A percentile compares a stretch with the other conserved stretches of the same genome.
These are phyloP conservation scores for Protophormia terraenovae DNA, from an alignment of 2,888 invertebrate species.

Conservation along the genomic window DNA sequence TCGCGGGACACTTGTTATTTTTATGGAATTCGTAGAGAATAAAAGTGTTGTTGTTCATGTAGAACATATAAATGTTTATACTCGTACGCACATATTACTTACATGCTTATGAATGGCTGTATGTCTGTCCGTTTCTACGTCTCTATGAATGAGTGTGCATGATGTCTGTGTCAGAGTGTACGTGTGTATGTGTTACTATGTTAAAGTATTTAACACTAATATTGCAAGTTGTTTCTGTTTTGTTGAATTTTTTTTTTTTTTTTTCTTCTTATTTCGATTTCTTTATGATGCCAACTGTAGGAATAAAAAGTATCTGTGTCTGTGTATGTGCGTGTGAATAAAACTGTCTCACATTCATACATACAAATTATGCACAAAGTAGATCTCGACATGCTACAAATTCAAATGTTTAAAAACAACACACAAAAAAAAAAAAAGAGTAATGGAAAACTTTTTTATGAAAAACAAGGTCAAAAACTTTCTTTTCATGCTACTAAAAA, in stretches of 20 bases:
- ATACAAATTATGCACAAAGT: conserved; percentile 53
- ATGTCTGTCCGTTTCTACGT: not conserved
- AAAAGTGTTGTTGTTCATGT: conserved; percentile 35
- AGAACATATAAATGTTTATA: not conserved
- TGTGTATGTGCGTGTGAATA: not conserved
- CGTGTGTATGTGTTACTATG: not conserved
- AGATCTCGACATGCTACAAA: conserved; percentile 46
- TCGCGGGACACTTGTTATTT: conserved; percentile 50
- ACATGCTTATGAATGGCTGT: not conserved
- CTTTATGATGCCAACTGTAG: conserved; percentile 40
- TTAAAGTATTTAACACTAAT: conserved; percentile 56
- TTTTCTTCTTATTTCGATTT: conserved; percentile 40
- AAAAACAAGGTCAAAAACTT: conserved; percentile 68
- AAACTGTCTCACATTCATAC: conserved; percentile 1
- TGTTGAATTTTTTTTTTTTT: not conserved
- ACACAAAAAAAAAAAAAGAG: conserved; percentile 12
- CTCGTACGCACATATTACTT: not conserved
- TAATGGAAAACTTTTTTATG: conserved; percentile 37
- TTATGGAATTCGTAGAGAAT: conserved; percentile 24
- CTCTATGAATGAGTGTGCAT: not conserved
- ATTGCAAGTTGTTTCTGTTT: conserved; percentile 33
- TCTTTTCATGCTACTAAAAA: conserved; percentile 45
- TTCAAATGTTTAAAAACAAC: conserved; percentile 49
- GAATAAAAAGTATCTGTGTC: conserved; percentile 20
- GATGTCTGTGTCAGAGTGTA: not conserved